Base-by-base conservation (phyloP, 2,888 invertebrate genomes). In the Andrena hattorfiana region DNA sequence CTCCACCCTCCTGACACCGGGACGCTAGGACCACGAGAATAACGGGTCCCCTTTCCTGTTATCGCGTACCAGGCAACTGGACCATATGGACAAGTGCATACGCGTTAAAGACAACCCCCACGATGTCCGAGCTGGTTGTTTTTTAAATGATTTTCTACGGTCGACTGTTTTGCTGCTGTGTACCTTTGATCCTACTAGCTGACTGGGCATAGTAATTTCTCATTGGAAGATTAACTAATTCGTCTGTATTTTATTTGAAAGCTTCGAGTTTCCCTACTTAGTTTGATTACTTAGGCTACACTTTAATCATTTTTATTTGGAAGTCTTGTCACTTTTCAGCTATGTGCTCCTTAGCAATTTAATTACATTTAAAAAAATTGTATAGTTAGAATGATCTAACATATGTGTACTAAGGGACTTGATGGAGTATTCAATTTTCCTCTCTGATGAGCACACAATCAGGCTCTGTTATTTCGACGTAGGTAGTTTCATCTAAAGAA, bases 1-100 rank as follows among this genome's bases (percentile, higher is more conserved):
- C 89, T 86, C 88, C 88, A 85, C 88, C 87, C 88, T 88, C 83
- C 63, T 79, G 78, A 76, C 86, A 81, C 81, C 77, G 60, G 82
- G 77, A 81, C 68, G 32, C 68, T 49, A 76, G 80, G 73, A 76
- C 73, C 85, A 72, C 76, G 74, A 78, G 69, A 76, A 85, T 76
- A 76, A 80, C 78, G 70, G 77, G 78, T 79, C 80, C 80, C 86
- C 83, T 82, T 84, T 78, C 64, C 84, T 88, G 87, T 86, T 90
- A 90, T 87, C 90, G 87, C 83, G 86, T 84, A 84, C 85, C 77
- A 85, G 81, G 71, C 82, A 77, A 51, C 85, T 70, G 75, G 68
- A 77, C 89, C 90, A 90, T 90, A 90, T 90, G 90, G 89, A 90
- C 84, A 84, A 85, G 86, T 81, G 87, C 85, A 86, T 86, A 89